Percentiles rank a stretch among this genome's conserved stretches.
phyloP scores from a whole-genome alignment of 64 coral and sea anemone genomes.

The Anthopleura sola region DNA sequence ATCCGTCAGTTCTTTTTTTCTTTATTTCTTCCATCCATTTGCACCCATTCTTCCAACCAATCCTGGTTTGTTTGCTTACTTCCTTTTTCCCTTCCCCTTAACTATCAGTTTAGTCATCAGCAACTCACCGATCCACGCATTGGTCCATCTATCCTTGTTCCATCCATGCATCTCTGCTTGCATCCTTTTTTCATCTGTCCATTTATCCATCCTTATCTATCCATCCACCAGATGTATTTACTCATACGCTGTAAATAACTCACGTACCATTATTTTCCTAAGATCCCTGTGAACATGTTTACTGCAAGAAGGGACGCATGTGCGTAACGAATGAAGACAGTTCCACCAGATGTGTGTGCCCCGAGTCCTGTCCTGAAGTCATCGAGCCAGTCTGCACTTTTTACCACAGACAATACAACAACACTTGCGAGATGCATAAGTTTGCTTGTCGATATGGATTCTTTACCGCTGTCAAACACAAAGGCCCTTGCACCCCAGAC shows the following conservation, averaged over 20 bases:
- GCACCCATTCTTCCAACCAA: too few species aligned
- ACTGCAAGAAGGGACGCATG: constrained; percentile 68
- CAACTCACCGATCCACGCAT: too few species aligned
- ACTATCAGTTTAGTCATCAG: too few species aligned
- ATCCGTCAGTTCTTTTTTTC: background rate
- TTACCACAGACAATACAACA: constrained; percentile 57
- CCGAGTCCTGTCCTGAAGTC: constrained; percentile 38
- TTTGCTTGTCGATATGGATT: constrained; percentile 67
- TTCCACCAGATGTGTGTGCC: constrained; percentile 70
- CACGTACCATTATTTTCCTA: background rate
- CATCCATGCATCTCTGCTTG: too few species aligned
- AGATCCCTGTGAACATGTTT: constrained; percentile 58
- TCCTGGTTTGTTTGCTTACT: too few species aligned
- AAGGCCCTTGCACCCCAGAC: constrained; percentile 38
- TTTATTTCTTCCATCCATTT: background rate
- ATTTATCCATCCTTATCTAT: background rate
- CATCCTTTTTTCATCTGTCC: too few species aligned
- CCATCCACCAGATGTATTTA: background rate
- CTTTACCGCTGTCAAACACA: constrained; percentile 35
- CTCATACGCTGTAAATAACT: background rate
- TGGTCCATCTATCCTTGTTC: too few species aligned
- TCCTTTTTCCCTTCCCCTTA: too few species aligned
- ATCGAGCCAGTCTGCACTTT: constrained; percentile 67
- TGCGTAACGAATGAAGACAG: constrained; percentile 52
- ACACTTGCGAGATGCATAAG: constrained; percentile 70